These are phyloP conservation scores for Ephestia elutella DNA, from an alignment of 1,140 invertebrate genomes.

Conservation along the genomic window DNA sequence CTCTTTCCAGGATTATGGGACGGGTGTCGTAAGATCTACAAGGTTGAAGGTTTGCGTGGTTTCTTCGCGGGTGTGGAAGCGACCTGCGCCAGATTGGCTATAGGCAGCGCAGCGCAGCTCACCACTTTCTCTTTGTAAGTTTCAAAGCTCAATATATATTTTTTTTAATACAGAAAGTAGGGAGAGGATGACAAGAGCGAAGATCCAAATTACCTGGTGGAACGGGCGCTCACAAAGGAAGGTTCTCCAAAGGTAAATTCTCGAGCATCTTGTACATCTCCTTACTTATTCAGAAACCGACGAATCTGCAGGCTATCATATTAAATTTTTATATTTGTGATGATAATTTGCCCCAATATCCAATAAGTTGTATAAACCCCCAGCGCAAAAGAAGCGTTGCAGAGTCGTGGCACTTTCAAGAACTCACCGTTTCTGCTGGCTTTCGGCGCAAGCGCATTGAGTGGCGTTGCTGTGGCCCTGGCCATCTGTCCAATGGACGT, in stretches of 20 bases:
- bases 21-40: constrained; percentile 82
- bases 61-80: constrained; percentile 56
- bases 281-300: no score
- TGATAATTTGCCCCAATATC: no score
- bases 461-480: constrained; percentile 82
- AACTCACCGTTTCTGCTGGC: constrained; percentile 76
- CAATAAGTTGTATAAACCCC: constrained; percentile 10
- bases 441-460: constrained; percentile 82
- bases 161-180: no score
- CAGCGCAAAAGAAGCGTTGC: constrained; percentile 76
- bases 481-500: constrained; percentile 91
- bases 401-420: constrained; percentile 73
- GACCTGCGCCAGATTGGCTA: constrained; percentile 46
- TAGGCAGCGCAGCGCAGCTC: constrained; percentile 57
- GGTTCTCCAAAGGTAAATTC: no score
- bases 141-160: no score
- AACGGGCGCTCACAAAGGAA: no score
- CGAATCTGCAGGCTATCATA: no score
- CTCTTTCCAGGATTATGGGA: constrained; percentile 75
- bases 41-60: constrained; percentile 80
- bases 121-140: constrained; percentile 61
- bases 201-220: no score
- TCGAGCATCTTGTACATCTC: no score
- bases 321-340: no score
- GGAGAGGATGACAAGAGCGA: no score